Evolutionary conservation across 1,140 invertebrate species (phyloP), one percentile per base, ranked within the genome.

Genomic region (Drosophila ercepeae): DNA sequence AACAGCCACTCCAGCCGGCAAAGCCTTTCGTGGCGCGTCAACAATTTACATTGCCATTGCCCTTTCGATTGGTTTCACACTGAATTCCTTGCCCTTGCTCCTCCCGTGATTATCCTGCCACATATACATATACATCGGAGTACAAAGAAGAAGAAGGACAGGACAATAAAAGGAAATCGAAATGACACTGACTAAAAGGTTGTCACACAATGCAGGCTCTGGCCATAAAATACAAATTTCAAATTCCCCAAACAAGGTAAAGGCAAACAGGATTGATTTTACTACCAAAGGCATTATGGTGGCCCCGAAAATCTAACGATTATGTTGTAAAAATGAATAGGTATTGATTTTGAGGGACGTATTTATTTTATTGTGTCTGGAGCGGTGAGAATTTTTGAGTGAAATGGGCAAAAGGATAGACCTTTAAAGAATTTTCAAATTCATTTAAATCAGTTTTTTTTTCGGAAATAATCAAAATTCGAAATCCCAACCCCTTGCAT

Each of bases 31-130:
- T 48, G 55, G 70, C 50, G 58, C 70, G 69, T 73, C 74, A 83
- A 83, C 72, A 84, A 76, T 86, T 86, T 86, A 86, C 76, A 86
- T 83, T 82, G 78, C 78, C 53, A 81, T 82, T 82, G 78, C 78
- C 68, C 60, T 59, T 68, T 77, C 68, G 60, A 84, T 67, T 79
- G 73, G 64, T 69, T 77, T 41, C 32, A 50, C 63, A 64, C 63
- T 39, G 29, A 5, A 9, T 60, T 8, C 13, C 8, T 49, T 27
- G 5, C 29, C 50, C 27, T 19, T 23, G 18, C 23, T 14, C 5
- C 14, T 39, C 19, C n/a, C 13, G n/a, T 39, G 13, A 4, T 7
- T 8, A n/a, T 13, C 11, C 19, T 42, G 39, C 16, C 14, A 8
- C 39, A 42, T 18, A 9, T 18, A 29, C 57, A 36, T n/a, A 29